Percentiles rank a stretch among this genome's conserved stretches.
These are phyloP conservation scores for Calonectris borealis DNA, from an alignment of 2,113 vertebrate species.

Conservation along the genomic window DNA sequence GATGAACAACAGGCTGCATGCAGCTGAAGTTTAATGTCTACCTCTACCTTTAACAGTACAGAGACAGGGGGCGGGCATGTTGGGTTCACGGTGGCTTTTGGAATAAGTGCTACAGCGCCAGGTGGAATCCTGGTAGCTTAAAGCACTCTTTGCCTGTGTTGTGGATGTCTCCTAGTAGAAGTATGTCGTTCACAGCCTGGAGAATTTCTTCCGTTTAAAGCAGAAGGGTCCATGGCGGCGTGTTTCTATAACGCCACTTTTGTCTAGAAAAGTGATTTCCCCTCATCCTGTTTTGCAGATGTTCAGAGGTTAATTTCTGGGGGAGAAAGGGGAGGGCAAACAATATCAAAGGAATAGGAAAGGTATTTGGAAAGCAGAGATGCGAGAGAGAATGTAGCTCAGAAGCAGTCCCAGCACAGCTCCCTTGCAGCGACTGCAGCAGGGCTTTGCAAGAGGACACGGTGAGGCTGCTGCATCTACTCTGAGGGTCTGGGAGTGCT, in stretches of 20 bases:
- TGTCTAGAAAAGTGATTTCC: not conserved
- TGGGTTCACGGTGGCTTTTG: not conserved
- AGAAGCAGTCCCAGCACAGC: not conserved
- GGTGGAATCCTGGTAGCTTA: not conserved
- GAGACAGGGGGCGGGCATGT: rapidly evolving
- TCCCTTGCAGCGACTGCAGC: not conserved
- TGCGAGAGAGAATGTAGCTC: not conserved
- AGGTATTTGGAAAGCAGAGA: not conserved
- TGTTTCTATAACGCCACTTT: not conserved
- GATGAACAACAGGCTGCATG: not conserved
- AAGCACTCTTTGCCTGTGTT: not conserved
- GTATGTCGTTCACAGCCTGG: not conserved
- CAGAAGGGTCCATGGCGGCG: not conserved
- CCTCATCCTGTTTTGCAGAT: not conserved
- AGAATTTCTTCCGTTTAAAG: not conserved
- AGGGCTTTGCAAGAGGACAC: not conserved
- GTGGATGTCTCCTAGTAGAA: not conserved
- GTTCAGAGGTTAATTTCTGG: not conserved
- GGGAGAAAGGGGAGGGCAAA: not conserved
- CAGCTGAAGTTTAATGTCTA: not conserved
- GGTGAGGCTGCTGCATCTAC: not conserved
- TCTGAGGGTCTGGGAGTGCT: not conserved
- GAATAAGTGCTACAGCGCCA: not conserved
- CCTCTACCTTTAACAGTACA: not conserved
- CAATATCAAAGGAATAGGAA: not conserved